Evolutionary conservation across 2,888 invertebrate genomes (phyloP), one percentile per base, ranked within the genome.

Genomic region (Junonia oenone): DNA sequence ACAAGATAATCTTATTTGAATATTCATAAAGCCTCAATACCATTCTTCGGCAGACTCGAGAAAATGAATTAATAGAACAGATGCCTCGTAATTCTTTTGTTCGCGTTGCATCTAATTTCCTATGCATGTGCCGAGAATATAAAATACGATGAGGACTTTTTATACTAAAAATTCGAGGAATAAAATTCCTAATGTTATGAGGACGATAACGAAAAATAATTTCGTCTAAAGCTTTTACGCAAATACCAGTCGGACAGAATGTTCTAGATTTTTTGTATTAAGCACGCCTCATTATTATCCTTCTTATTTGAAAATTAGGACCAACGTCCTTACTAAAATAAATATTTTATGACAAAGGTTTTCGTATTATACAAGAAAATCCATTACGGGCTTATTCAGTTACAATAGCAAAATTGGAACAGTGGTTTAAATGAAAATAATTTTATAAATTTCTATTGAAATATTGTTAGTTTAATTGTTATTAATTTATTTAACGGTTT

Each of bases 21-120:
- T 71, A 72, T 72, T 72, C 69, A 72, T 70, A 64, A 66, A 61
- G 62, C 63, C 58, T 62, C 64, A 65, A 70, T 70, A 68, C 68
- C 63, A 67, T 69, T 64, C 67, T 68, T 66, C 64, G 61, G 67
- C 50, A 58, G 63, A 60, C 46, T 46, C 8, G 46, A 46, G 46
- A 29, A 46, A 29, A 17, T 46, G 11, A 17, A 17, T 46, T 46
- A 46, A 46, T 29, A 29, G 31, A 46, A 46, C 43, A 43, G 43
- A 43, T 43, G 38, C n/a, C 38, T 40, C 19, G 38, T 40, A 43
- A 43, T 43, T 43, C 22, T 43, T 26, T 43, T 43, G 17, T 40
- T 19, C 38, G 22, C 13, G 13, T 43, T 26, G 22, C 43, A 26
- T 43, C 43, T 43, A 43, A 43, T 43, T 43, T 43, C 13, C 26